Evolutionary conservation across 2,113 vertebrate genomes (phyloP).

Genomic region (Saimiri boliviensis): DNA sequence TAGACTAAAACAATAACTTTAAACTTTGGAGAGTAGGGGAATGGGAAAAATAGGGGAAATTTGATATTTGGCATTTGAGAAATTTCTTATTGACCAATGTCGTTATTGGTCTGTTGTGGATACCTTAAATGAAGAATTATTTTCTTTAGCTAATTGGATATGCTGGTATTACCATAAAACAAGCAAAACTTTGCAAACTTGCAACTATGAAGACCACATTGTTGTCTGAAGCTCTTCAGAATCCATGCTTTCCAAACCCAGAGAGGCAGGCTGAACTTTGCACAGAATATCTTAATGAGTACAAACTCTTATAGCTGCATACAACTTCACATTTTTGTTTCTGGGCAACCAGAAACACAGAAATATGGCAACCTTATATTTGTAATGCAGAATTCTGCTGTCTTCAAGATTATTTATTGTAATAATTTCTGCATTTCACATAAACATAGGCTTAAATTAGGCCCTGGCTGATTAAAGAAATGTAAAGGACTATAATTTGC

Average conservation of each 20-base stretch:
- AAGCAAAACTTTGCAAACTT: neutral
- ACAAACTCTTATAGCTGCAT: neutral
- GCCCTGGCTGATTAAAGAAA: neutral
- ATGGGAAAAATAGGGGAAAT: neutral
- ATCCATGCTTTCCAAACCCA: neutral
- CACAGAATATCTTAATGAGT: conserved; percentile 22
- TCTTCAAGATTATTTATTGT: conserved; percentile 42
- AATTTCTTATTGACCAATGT: neutral
- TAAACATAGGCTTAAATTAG: conserved; percentile 38
- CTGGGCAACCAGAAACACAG: conserved; percentile 58
- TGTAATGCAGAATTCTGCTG: conserved; percentile 22
- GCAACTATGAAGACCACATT: neutral
- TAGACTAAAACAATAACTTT: neutral
- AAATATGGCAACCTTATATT: conserved; percentile 37
- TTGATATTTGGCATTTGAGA: neutral
- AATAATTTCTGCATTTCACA: conserved; percentile 7
- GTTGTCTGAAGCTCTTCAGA: neutral
- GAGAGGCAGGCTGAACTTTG: conserved; percentile 44
- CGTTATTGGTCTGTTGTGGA: neutral
- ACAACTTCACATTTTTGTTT: conserved; percentile 55
- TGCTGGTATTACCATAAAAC: neutral
- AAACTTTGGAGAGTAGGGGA: neutral
- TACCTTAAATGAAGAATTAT: neutral
- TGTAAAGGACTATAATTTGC: neutral
- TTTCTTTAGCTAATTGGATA: neutral